Percentiles rank a stretch among this genome's conserved stretches.
Evolutionary conservation across 1,140 invertebrate genomes (phyloP).

Genomic region (Berghia stephanieae): DNA sequence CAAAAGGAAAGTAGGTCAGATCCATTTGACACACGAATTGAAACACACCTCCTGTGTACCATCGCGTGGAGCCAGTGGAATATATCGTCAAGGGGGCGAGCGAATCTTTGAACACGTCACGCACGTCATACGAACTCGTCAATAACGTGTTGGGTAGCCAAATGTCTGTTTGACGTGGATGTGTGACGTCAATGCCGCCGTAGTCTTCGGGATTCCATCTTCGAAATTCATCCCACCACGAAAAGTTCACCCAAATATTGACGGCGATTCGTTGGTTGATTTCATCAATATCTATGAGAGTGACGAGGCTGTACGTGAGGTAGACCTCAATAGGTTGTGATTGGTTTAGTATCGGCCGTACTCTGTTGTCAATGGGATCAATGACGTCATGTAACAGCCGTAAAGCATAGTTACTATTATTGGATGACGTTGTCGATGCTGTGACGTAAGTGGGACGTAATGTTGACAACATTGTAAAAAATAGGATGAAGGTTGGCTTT

Average conservation of each 20-base stretch:
- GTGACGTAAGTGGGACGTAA: too few species aligned
- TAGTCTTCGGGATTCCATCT: conserved; percentile 1
- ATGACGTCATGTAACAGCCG: not conserved
- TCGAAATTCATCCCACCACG: conserved; percentile 21
- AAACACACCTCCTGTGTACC: conserved; percentile 12
- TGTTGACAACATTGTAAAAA: too few species aligned
- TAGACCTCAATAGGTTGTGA: not conserved
- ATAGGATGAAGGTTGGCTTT: too few species aligned
- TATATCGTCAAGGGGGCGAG: not conserved
- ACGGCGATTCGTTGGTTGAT: not conserved
- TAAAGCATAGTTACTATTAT: too few species aligned
- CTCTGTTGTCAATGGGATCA: not conserved
- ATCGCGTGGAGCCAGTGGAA: conserved; percentile 1
- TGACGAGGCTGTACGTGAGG: not conserved
- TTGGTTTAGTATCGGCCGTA: conserved; percentile 5
- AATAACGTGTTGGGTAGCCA: not conserved
- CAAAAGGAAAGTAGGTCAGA: conserved; percentile 12
- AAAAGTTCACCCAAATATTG: not conserved
- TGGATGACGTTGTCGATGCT: too few species aligned
- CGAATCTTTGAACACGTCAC: conserved; percentile 19
- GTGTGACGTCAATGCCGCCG: not conserved
- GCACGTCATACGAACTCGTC: not conserved
- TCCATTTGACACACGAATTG: not conserved
- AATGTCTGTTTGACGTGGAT: not conserved
- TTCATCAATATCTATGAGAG: conserved; percentile 11